These are phyloP conservation scores for Zaprionus nigranus DNA, from an alignment of 1,140 invertebrate genomes.

Conservation along the genomic window DNA sequence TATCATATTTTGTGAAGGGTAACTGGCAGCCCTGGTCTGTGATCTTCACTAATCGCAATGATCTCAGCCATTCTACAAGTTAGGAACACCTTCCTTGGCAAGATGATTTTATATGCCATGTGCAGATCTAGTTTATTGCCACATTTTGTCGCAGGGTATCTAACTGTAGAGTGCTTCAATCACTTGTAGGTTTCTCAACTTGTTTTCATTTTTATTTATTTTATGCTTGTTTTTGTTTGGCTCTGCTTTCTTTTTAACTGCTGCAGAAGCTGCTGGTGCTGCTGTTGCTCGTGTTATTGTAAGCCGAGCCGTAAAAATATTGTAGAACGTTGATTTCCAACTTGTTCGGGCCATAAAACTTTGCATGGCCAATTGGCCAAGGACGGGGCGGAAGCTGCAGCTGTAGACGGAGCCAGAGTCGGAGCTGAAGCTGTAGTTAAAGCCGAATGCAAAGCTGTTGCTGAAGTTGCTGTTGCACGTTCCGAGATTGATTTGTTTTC, in stretches of 20 bases:
- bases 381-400: constrained; percentile 3
- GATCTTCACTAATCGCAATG: too few relatives aligned
- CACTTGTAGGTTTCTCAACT: neutral
- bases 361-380: constrained; percentile 31
- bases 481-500: constrained; percentile 37
- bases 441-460: neutral
- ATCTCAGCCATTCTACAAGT: too few relatives aligned
- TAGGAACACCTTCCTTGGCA: too few relatives aligned
- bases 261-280: constrained; percentile 15
- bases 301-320: constrained; percentile 39
- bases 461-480: neutral
- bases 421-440: neutral
- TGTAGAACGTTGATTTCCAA: constrained; percentile 29
- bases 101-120: too few relatives aligned
- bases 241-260: constrained; percentile 17
- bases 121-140: too few relatives aligned
- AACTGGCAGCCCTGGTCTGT: too few relatives aligned
- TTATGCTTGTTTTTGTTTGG: constrained; percentile 13
- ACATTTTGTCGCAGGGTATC: neutral
- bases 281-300: constrained; percentile 15
- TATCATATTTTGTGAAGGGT: too few relatives aligned
- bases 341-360: constrained; percentile 38
- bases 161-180: neutral
- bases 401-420: neutral
- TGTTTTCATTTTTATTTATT: neutral